Conservation (phyloP, 2,888 invertebrate species). For the Synergus umbraculus region DNA sequence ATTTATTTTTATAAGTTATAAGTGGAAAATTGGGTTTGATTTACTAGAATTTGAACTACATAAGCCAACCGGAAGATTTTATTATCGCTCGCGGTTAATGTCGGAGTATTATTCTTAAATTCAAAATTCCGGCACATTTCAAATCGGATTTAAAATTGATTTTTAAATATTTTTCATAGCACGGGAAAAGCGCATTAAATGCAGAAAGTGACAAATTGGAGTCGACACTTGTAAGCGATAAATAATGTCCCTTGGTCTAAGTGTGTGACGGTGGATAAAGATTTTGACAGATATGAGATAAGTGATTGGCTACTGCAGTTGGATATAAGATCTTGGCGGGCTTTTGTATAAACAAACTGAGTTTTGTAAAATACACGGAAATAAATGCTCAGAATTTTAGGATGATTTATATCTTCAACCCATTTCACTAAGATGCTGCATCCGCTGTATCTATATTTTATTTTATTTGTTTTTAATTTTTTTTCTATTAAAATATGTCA, state of each 20-base stretch:
- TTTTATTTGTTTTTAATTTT: neutral
- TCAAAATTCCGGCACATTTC: neutral
- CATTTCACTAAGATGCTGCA: neutral
- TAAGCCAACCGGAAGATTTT: neutral
- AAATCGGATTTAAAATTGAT: neutral
- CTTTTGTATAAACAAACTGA: slow-evolving; percentile 30
- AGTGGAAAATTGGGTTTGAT: neutral
- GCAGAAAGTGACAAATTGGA: slow-evolving; percentile 27
- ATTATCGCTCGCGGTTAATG: neutral
- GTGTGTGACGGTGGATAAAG: slow-evolving; percentile 17
- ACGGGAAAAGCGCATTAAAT: slow-evolving; percentile 13
- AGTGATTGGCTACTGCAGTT: slow-evolving; percentile 27
- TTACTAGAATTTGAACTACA: neutral
- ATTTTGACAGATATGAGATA: slow-evolving; percentile 35
- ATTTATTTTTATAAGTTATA: neutral
- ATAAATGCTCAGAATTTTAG: neutral
- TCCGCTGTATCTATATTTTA: neutral
- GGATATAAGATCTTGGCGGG: slow-evolving; percentile 27
- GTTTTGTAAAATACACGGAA: slow-evolving; percentile 5
- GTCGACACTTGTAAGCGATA: slow-evolving; percentile 22
- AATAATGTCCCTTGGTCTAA: slow-evolving; percentile 10
- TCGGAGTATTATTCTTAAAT: neutral
- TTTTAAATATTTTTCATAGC: neutral
- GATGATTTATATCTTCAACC: neutral
- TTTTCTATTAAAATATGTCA: neutral